These are phyloP conservation scores for Saturnia japonica DNA, from an alignment of 2,888 invertebrate genomes.

Conservation along the genomic window DNA sequence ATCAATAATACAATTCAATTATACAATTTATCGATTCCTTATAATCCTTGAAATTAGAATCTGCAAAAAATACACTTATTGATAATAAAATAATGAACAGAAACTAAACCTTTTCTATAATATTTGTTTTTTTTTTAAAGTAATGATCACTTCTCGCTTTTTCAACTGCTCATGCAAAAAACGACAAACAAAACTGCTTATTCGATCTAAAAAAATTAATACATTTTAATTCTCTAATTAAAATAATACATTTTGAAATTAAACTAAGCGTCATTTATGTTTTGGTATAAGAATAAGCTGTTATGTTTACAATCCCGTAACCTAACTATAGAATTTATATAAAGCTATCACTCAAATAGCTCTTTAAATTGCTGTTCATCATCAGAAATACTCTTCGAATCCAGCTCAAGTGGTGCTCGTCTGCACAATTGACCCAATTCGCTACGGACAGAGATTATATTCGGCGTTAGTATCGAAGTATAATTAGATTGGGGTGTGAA, in stretches of 20 bases:
- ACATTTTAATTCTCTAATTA: background rate
- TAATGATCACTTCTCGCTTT: background rate
- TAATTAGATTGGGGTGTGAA: slow-evolving; percentile 43
- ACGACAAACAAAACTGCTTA: too few relatives aligned
- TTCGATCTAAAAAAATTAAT: background rate
- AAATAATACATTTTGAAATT: background rate
- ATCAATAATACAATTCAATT: too few relatives aligned
- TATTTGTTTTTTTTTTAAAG: background rate
- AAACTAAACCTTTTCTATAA: background rate
- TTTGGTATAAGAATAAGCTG: background rate
- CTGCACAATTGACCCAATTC: slow-evolving; percentile 31
- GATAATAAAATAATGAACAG: background rate
- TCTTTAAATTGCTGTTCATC: background rate
- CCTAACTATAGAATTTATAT: background rate
- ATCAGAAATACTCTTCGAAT: slow-evolving; percentile 7
- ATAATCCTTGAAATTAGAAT: background rate
- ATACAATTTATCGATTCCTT: too few relatives aligned
- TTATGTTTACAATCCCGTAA: background rate
- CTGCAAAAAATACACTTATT: background rate
- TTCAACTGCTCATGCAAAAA: too few relatives aligned
- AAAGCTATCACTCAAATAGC: background rate
- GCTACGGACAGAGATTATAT: slow-evolving; percentile 24
- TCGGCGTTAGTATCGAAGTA: slow-evolving; percentile 36
- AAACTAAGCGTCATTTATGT: background rate
- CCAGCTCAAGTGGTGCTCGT: slow-evolving; percentile 4